Evolutionary conservation across 2,888 invertebrate genomes (phyloP), one percentile per base, ranked within the genome.

Genomic region (Eilema sororculum): DNA sequence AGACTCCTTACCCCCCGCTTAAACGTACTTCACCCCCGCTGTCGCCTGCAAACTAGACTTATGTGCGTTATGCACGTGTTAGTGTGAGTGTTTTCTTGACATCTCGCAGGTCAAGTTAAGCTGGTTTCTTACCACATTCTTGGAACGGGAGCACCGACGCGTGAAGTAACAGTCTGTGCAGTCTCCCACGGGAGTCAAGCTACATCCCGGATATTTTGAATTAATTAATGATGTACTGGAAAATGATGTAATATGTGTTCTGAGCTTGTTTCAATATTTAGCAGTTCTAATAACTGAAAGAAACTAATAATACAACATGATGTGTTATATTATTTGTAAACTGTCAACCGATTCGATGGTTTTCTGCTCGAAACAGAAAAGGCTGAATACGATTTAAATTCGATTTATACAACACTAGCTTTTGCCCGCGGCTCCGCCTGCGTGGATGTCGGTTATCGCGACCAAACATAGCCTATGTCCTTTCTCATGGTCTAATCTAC

Each of bases 101-200:
- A 22, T 33, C 9, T 22, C 20, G 16, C 20, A 58, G 62, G 0
- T 70, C 65, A 16, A 16, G 20, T 65, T 80, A 81, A 75, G 75
- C 74, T 77, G 83, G 83, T 82, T 77, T 10, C 68, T 69, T 66
- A 25, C 3, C 5, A 37, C 66, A 59, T 68, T 65, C 68, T 69
- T 72, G 79, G 25, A 56, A 71, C 33, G 72, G 66, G 76, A 61
- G 65, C 83, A 78, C 30, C 83, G 80, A 73, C 58, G 82, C 87
- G 86, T 86, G 78, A 78, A 74, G 81, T 82, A 84, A 75, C 81
- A 68, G 81, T 83, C 86, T 90, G 82, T 83, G 74, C 81, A 67
- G 81, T 84, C 86, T 90, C 91, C 89, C 91, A 90, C 87, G 89
- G 82, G 80, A 74, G 69, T 74, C 77, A 83, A 77, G 81, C 76